Evolutionary conservation across 2,888 invertebrate genomes (phyloP).

Genomic region (Amphipoea oculea): DNA sequence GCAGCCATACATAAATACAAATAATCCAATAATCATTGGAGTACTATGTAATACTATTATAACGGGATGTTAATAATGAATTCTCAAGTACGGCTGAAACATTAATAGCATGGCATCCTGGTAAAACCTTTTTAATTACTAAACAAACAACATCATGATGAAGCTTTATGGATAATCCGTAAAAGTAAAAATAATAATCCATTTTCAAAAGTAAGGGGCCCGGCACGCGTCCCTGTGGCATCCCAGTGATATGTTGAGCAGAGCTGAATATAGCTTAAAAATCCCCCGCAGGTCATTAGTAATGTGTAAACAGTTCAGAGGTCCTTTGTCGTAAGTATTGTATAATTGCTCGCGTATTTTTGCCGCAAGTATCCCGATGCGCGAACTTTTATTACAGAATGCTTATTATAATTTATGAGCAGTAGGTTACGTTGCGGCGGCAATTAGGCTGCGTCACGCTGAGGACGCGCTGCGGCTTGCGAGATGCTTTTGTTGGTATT

Average conservation of each 20-base stretch:
- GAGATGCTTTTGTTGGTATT: slow-evolving; percentile 16
- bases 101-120: background rate
- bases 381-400: slow-evolving; percentile 37
- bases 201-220: background rate
- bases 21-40: background rate
- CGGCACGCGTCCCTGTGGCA: background rate
- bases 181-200: background rate
- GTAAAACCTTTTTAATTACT: too few species aligned
- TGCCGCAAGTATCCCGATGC: slow-evolving; percentile 31
- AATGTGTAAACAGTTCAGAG: background rate
- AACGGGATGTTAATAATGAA: background rate
- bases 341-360: slow-evolving; percentile 39
- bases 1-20: background rate
- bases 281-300: slow-evolving; percentile 26
- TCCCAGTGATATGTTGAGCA: background rate
- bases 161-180: background rate
- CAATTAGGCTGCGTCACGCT: slow-evolving; percentile 69
- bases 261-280: background rate
- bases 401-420: slow-evolving; percentile 59
- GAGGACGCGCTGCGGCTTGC: slow-evolving; percentile 39
- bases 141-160: background rate
- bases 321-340: slow-evolving; percentile 19
- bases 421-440: slow-evolving; percentile 36
- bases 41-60: background rate
- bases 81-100: background rate